phyloP scores from a whole-genome alignment of 2,888 invertebrate species.

The Creontiades dilutus region DNA sequence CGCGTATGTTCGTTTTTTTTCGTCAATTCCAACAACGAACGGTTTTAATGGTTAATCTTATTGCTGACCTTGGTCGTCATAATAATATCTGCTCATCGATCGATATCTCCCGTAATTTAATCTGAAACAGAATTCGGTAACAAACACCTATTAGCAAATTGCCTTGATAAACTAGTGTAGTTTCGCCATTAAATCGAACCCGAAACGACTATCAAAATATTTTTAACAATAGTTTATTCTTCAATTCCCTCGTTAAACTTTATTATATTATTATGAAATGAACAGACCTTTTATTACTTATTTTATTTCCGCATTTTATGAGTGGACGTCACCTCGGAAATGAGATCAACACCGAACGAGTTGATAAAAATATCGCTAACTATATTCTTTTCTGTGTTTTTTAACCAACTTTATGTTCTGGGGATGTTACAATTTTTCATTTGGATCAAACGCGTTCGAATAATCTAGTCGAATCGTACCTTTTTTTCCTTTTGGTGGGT shows the following conservation, averaged over 20 bases:
- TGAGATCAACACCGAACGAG: not conserved
- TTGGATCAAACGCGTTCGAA: too few species aligned
- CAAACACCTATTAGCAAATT: not conserved
- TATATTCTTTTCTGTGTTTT: too few species aligned
- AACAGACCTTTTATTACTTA: constrained; percentile 8
- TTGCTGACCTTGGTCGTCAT: too few species aligned
- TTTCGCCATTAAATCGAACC: not conserved
- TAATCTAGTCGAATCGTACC: too few species aligned
- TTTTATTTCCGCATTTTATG: constrained; percentile 20
- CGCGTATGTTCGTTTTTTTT: too few species aligned
- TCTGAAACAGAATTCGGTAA: constrained; percentile 2
- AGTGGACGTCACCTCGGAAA: not conserved
- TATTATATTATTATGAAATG: constrained; percentile 22
- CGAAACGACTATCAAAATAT: constrained; percentile 31
- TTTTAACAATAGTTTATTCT: constrained; percentile 22
- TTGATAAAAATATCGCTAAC: not conserved
- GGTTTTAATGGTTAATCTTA: too few species aligned
- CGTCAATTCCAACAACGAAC: too few species aligned
- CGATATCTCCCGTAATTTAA: not conserved
- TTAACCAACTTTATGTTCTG: too few species aligned
- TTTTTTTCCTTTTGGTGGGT: too few species aligned
- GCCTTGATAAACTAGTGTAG: not conserved
- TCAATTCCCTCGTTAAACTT: constrained; percentile 34
- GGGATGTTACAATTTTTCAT: too few species aligned
- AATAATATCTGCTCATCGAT: too few species aligned